Evolutionary conservation across 2,888 invertebrate species (phyloP).

Genomic region (Mythimna impura): DNA sequence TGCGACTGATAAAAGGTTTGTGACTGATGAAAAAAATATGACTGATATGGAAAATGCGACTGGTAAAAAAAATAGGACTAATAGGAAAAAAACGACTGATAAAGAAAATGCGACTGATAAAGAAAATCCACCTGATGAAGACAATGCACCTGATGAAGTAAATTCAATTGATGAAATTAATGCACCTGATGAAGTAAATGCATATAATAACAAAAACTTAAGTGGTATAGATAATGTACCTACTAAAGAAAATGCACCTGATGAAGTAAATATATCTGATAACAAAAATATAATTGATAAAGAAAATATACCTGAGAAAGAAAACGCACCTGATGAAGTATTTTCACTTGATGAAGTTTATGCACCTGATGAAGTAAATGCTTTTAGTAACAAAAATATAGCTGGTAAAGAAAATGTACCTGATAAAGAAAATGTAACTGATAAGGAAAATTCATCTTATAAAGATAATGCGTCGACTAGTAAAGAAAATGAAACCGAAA

Average conservation of each 20-base stretch:
- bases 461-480: neutral
- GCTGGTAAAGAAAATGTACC: neutral
- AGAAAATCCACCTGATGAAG: too few species aligned
- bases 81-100: neutral
- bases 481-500: neutral
- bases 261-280: neutral
- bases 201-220: neutral
- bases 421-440: neutral
- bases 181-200: neutral
- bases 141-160: neutral
- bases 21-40: neutral
- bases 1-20: neutral
- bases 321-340: neutral
- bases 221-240: neutral
- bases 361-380: neutral
- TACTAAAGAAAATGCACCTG: neutral
- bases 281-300: neutral
- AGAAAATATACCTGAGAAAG: neutral
- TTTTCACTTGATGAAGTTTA: neutral
- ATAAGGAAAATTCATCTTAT: neutral
- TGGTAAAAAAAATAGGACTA: neutral
- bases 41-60: neutral
- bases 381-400: neutral
- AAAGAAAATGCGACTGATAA: neutral
- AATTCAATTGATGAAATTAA: neutral